Evolutionary conservation across 2,797 vertebrate genomes (phyloP), one percentile per base, ranked within the genome.

Genomic region (Gymnothorax reevesii): DNA sequence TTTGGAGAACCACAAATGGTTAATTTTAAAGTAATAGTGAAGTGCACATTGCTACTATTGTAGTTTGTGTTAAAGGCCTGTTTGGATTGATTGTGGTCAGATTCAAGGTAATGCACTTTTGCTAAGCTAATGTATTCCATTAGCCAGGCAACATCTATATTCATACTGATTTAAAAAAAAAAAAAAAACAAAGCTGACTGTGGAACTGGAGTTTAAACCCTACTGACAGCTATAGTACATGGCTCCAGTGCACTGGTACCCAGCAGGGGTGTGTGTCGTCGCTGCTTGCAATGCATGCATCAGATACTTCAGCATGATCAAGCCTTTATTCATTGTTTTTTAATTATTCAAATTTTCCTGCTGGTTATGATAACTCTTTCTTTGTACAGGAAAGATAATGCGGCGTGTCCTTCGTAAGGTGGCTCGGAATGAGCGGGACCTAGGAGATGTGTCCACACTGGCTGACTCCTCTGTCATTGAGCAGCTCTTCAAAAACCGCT

Each of bases 371-470:
- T 49, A 33, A 54, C 52, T 71, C 66, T 55, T 42, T 60, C 69
- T 17, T 59, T 52, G 82, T 82, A 2, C 93, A 99, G 98, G 98
- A 66, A 99, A 99, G 95, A 99, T 99, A 89, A 99, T 99, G 96
- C 95, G 98, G 0, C 95, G 98, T 8, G 94, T 99, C 73, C 94
- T 99, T 64, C 95, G 97, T 84, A 98, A 99, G 92, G 98, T 99
- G 57, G 98, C 98, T 87, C 94, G 96, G 54, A 95, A 97, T 5
- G 97, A 99, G 88, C 95, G 88, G 0, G 97, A 99, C 69, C 90
- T 99, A 79, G 98, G 98, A 3, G 98, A 99, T 87, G 91, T 94
- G 71, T 99, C 98, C 85, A 99, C 98, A 2, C 93, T 99, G 90
- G 97, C 97, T 7, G 97, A 99, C 94, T 94, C 95, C 0, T 93